Conservation (phyloP, 2,113 vertebrate genomes). For the Pedetes capensis region DNA sequence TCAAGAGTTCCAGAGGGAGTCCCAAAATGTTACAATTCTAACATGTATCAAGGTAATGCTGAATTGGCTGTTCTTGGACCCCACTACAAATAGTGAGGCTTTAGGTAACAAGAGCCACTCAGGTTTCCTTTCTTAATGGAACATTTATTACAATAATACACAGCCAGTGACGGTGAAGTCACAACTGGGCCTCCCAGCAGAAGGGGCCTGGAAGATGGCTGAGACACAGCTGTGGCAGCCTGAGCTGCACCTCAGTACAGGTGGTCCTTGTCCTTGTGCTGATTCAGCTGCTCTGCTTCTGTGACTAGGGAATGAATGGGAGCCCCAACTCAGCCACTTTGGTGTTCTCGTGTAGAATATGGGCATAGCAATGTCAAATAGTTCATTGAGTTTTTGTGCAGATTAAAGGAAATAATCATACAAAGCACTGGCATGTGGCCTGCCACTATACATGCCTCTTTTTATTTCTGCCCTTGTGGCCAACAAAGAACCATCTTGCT, state of each 20-base stretch:
- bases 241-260: neutral
- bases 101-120: neutral
- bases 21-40: neutral
- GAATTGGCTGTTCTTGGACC: neutral
- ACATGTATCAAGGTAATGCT: neutral
- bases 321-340: neutral
- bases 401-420: neutral
- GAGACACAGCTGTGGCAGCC: neutral
- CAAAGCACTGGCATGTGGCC: neutral
- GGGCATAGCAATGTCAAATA: neutral
- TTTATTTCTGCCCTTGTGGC: neutral
- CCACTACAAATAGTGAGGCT: neutral
- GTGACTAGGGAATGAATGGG: neutral
- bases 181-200: neutral
- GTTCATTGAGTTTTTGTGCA: neutral
- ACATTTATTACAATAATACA: neutral
- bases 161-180: neutral
- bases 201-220: neutral
- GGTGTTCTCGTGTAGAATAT: neutral
- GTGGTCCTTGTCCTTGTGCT: neutral
- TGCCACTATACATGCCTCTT: neutral
- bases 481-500: neutral
- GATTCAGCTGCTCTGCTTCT: neutral
- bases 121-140: conserved; percentile 1
- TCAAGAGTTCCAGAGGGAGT: neutral